phyloP scores from a whole-genome alignment of 2,888 invertebrate species.

The Macaria notata region DNA sequence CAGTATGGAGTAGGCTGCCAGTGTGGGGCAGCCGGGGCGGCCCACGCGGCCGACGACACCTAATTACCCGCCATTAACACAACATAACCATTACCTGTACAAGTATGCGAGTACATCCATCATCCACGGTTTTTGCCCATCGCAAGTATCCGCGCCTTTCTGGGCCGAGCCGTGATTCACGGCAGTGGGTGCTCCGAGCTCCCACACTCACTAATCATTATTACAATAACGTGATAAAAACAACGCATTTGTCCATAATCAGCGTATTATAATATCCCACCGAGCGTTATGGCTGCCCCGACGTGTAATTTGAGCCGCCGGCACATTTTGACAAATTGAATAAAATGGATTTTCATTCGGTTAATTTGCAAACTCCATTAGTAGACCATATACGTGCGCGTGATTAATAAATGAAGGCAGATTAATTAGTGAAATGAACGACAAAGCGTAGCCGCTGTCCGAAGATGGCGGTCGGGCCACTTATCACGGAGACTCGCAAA shows the following conservation, averaged over 20 bases:
- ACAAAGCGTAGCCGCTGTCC: slow-evolving; percentile 15
- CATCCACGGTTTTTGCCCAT: slow-evolving; percentile 31
- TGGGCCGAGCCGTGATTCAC: slow-evolving; percentile 39
- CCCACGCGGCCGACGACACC: slow-evolving; percentile 29
- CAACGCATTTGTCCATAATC: slow-evolving; percentile 39
- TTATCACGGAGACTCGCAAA: slow-evolving; percentile 15
- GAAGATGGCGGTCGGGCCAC: slow-evolving; percentile 11
- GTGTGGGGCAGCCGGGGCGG: background rate
- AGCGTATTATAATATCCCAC: slow-evolving; percentile 32
- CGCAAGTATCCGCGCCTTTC: slow-evolving; percentile 38
- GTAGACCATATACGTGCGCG: slow-evolving; percentile 12
- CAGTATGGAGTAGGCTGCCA: no score
- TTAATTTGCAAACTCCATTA: slow-evolving; percentile 25
- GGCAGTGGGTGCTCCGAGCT: slow-evolving; percentile 43
- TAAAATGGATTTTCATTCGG: slow-evolving; percentile 26
- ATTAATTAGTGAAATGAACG: slow-evolving; percentile 34
- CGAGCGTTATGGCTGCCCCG: slow-evolving; percentile 29
- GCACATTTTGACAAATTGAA: slow-evolving; percentile 37
- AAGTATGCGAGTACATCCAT: slow-evolving; percentile 33
- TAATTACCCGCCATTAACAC: slow-evolving; percentile 42
- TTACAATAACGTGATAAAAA: slow-evolving; percentile 46
- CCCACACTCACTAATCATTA: slow-evolving; percentile 45
- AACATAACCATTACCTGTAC: slow-evolving; percentile 28
- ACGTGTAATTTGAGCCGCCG: slow-evolving; percentile 32
- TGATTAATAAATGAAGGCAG: slow-evolving; percentile 22